Evolutionary conservation across 2,797 vertebrate genomes (phyloP).

Genomic region (Falco peregrinus): DNA sequence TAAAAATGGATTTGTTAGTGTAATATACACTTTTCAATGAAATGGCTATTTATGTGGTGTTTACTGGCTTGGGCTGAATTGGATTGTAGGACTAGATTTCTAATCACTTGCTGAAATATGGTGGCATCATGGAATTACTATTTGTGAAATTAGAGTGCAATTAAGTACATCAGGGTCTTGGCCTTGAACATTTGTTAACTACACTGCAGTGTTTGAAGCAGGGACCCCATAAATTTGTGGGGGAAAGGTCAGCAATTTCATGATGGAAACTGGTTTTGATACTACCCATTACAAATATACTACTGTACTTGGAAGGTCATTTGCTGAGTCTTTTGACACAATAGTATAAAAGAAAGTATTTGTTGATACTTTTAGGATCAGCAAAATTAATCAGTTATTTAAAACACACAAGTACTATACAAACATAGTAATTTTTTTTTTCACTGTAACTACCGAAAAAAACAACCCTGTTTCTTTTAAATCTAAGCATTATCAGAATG

Average conservation of each 20-base stretch:
- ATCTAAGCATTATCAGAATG: not conserved
- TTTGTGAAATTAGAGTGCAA: not conserved
- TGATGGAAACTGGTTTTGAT: not conserved
- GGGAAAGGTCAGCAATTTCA: not conserved
- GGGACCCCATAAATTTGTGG: not conserved
- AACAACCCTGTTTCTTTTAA: not conserved
- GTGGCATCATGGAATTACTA: not conserved
- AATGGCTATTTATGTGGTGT: not conserved
- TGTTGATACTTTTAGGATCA: not conserved
- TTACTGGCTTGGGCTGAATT: not conserved
- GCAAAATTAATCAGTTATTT: not conserved
- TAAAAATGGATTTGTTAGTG: not conserved
- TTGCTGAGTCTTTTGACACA: not conserved
- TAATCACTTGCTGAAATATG: not conserved
- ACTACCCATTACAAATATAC: not conserved
- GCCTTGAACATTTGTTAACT: not conserved
- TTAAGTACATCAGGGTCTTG: accelerated
- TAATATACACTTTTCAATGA: not conserved
- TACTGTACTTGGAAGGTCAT: not conserved
- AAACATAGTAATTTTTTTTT: not conserved
- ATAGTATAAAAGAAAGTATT: not conserved
- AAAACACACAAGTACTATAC: not conserved
- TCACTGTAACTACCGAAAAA: not conserved
- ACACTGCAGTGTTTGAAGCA: not conserved
- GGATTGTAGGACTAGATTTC: not conserved